Base-by-base conservation (phyloP, 2,888 invertebrate genomes). In the Drosophila rubida region DNA sequence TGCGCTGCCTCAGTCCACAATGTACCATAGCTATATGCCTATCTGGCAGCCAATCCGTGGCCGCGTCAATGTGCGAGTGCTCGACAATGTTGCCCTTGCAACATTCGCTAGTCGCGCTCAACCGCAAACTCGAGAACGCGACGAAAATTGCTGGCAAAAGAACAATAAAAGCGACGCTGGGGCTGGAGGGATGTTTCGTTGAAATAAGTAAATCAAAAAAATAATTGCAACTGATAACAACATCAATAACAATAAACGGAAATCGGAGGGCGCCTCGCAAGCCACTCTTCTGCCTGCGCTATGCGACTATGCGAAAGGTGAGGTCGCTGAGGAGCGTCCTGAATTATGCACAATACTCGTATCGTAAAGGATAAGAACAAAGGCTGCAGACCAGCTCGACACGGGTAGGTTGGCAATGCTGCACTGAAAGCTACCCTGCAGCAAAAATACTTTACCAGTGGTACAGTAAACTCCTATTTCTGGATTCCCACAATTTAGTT, bases 181-280 rank as follows among this genome's bases (percentile, higher is more conserved):
- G n/a, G 14, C 8, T 9, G 3, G 5, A 14, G 45, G 25, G 42
- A 50, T 64, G 44, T 51, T 53, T 70, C 48, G 60, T 41, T 68
- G 58, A 75, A 85, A 69, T 75, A 83, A 69, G 83, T 89, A 88
- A 89, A 88, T 89, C 80, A 87, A 73, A 87, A 87, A 86, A 86
- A 86, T 87, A 87, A 87, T 87, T 87, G 87, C 89, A 71, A 70
- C 84, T 88, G 90, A 89, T 90, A 83, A 83, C 80, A 90, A 82
- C 89, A 86, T 88, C 88, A 87, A 83, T 88, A 89, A 88, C 88
- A 87, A 88, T 90, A 80, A 85, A 77, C 80, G 67, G 37, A 61
- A 65, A 69, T 1, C 8, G 39, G 22, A 53, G 41, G 45, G 45
- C n/a, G 53, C 16, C 27, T 3, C 27, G 13, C n/a, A 69, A 51